Evolutionary conservation across 2,888 invertebrate species (phyloP).

Genomic region (Cheilosia impressa): DNA sequence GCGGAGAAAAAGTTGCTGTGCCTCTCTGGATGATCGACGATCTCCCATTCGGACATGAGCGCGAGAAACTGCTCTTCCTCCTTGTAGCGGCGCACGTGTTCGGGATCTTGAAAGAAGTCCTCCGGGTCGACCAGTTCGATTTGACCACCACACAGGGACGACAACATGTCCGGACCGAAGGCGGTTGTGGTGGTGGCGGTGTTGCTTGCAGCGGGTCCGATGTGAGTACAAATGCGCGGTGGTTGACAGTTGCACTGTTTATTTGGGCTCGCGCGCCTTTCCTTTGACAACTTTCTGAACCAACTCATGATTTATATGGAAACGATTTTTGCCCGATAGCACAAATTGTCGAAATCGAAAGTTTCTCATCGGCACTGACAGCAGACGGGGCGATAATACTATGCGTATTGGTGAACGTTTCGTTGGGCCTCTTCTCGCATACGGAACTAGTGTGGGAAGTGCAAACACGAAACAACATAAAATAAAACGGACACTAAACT

Average conservation of each 20-base stretch:
- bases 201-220: not conserved
- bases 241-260: slow-evolving; percentile 41
- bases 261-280: slow-evolving; percentile 84
- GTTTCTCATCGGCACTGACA: slow-evolving; percentile 85
- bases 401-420: slow-evolving; percentile 25
- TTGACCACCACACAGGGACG: slow-evolving; percentile 76
- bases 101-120: slow-evolving; percentile 83
- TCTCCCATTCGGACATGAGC: slow-evolving; percentile 83
- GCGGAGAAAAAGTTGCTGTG: slow-evolving; percentile 80
- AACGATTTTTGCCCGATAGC: slow-evolving; percentile 87
- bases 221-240: slow-evolving; percentile 54
- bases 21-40: slow-evolving; percentile 79
- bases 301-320: slow-evolving; percentile 86
- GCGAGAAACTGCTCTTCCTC: slow-evolving; percentile 81
- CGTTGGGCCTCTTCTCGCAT: slow-evolving; percentile 34
- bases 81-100: slow-evolving; percentile 81
- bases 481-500: slow-evolving; percentile 12
- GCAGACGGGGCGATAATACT: slow-evolving; percentile 30
- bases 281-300: slow-evolving; percentile 87
- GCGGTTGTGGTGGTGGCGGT: not conserved
- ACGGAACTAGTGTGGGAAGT: slow-evolving; percentile 16
- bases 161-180: slow-evolving; percentile 64
- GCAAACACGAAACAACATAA: slow-evolving; percentile 35
- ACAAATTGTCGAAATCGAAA: slow-evolving; percentile 86
- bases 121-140: slow-evolving; percentile 82